Evolutionary conservation across 1,140 invertebrate genomes (phyloP), one percentile per base, ranked within the genome.

Genomic region (Musca vetustissima): DNA sequence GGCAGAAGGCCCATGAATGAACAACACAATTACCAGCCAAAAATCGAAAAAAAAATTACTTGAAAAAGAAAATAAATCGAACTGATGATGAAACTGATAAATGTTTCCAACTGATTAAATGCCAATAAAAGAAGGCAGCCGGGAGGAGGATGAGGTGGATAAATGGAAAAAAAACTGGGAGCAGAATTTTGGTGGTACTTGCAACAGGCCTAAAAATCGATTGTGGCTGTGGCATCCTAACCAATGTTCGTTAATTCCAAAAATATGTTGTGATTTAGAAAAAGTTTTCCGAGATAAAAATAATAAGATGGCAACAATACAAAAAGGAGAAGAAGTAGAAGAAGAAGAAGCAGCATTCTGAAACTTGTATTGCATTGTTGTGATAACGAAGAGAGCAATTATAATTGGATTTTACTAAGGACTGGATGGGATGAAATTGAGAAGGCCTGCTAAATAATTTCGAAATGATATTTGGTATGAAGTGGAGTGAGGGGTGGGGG

Each of bases 381-480:
- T n/a, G 57, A 61, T 61, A 61, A 14, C 11, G 4, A 59, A 61
- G 4, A 61, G 25, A 61, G 25, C 57, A 61, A 61, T 61, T 61
- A 61, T 61, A 61, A 61, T 61, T 61, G 57, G 57, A 61, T 61
- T 61, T 43, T 19, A 36, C 24, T 52, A 13, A 43, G 36, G 36
- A 11, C 36, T 25, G 11, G 13, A 43, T 43, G 4, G 36, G 11
- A 11, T 13, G 13, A 43, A 43, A 43, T 28, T 59, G 21, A 11
- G 15, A 8, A 3, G 28, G 36, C 21, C 49, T 19, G 17, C 4
- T 13, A 19, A 52, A 52, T 52, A 22, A 11, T 52, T 52, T 19
- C 9, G 17, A 19, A 17, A 19, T 52, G 17, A 9, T 21, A 19
- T 52, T 21, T 19, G 1, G 17, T 22, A 9, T 22, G 4, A 14